phyloP scores from a whole-genome alignment of 2,113 vertebrate species.

The Myotis brandtii region DNA sequence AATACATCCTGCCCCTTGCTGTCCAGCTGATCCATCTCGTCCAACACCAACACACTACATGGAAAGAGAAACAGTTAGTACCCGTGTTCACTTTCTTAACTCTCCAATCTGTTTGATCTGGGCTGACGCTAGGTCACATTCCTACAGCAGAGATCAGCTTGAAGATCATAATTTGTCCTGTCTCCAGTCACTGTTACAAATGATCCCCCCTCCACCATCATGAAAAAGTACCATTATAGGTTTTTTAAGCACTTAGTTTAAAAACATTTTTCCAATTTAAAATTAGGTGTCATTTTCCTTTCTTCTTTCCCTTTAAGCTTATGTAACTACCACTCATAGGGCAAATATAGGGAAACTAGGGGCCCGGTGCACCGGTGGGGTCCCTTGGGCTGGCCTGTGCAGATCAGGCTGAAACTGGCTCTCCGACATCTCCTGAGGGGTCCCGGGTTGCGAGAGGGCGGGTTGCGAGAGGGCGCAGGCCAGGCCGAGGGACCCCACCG shows the following conservation, averaged over 20 bases:
- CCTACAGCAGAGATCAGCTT: neutral
- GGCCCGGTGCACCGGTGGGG: no score
- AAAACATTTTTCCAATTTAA: constrained; percentile 43
- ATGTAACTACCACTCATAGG: neutral
- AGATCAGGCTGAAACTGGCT: no score
- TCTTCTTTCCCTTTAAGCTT: neutral
- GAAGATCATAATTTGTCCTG: neutral
- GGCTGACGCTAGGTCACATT: neutral
- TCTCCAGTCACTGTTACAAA: neutral
- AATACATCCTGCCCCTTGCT: constrained; percentile 96
- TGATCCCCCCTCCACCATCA: neutral
- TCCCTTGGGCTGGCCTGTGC: no score
- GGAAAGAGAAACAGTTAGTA: neutral
- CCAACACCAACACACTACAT: constrained; percentile 93
- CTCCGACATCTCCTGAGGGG: no score
- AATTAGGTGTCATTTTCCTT: neutral
- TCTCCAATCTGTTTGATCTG: neutral
- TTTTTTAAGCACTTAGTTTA: constrained; percentile 27
- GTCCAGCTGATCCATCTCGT: constrained; percentile 98
- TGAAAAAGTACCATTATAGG: neutral
- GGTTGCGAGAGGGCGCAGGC: no score
- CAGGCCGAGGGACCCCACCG: no score
- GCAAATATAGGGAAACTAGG: neutral
- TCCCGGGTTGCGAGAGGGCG: no score
- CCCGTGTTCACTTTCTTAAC: neutral